Evolutionary conservation across 1,140 invertebrate species (phyloP), one percentile per base, ranked within the genome.

Genomic region (Leptestheria dahalacensis): DNA sequence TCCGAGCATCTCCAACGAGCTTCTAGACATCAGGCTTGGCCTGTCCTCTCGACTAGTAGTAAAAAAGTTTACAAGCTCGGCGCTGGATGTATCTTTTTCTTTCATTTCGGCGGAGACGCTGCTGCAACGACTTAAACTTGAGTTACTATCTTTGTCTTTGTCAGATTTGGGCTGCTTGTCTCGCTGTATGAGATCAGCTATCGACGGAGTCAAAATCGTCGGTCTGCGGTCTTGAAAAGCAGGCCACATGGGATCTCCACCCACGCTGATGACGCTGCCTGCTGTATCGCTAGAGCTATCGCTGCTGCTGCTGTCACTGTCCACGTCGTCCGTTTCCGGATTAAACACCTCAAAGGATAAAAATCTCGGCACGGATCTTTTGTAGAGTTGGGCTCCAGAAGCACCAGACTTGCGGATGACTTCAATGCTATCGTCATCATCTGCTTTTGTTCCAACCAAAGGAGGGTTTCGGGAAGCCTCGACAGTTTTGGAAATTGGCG

Each of bases 311-410:
- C 86, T 89, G 69, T 91, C 88, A 65, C 86, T 90, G 67, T 91
- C 89, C 69, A 89, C 78, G 66, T 92, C 89, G 69, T 92, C 89
- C 6, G 83, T 89, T 66, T 89, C 88, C 1, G 88, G 89, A 73
- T 92, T 91, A 66, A 90, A 92, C 4, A 91, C 72, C 68, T 91
- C 89, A 54, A 91, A 70, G 1, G 85, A 85, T 57, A 89, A 73
- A 12, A 89, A 68, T 57, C 84, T 81, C 0, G 85, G 85, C 33
- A 83, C 74, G 26, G 66, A 67, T 41, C 15, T 41, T 41, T 41
- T 41, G 33, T 41, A 41, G 15, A 41, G 33, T 15, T 41, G 33
- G 15, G 33, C 33, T 41, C 33, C 33, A 41, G 33, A 41, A 41
- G 33, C 6, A 41, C 33, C 33, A 41, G 6, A 41, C 33, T 41